Evolutionary conservation across 2,113 vertebrate species (phyloP).

Genomic region (Choloepus hoffmanni): DNA sequence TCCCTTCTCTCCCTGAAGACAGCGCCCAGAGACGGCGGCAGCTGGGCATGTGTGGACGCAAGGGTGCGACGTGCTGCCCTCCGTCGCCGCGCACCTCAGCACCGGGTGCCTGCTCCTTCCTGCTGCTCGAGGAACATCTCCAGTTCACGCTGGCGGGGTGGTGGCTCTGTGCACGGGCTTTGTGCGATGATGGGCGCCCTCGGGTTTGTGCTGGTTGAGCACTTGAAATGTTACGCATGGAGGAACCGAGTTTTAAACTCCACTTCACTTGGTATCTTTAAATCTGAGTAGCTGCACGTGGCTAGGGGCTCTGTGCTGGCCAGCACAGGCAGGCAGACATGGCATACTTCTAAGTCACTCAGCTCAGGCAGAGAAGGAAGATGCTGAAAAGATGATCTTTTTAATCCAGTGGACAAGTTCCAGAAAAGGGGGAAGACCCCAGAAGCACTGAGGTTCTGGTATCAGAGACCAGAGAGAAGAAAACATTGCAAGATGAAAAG

Average conservation of each 20-base stretch:
- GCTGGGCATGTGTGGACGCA: too few species aligned
- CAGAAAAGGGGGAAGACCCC: not conserved
- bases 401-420: not conserved
- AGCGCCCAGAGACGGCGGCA: too few species aligned
- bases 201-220: too few species aligned
- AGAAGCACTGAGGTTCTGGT: not conserved
- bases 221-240: not conserved
- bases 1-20: too few species aligned
- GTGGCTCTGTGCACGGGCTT: too few species aligned
- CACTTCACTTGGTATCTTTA: not conserved
- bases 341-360: not conserved
- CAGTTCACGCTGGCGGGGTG: too few species aligned
- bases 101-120: too few species aligned
- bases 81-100: too few species aligned
- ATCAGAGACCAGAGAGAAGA: not conserved
- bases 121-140: too few species aligned
- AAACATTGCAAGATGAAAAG: not conserved
- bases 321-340: rapidly evolving
- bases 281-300: not conserved
- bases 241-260: not conserved
- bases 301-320: not conserved
- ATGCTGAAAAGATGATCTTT: not conserved
- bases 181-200: too few species aligned
- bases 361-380: not conserved
- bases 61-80: too few species aligned